Evolutionary conservation across 2,113 vertebrate species (phyloP), one percentile per base, ranked within the genome.

Genomic region (Actenoides lindsayi): DNA sequence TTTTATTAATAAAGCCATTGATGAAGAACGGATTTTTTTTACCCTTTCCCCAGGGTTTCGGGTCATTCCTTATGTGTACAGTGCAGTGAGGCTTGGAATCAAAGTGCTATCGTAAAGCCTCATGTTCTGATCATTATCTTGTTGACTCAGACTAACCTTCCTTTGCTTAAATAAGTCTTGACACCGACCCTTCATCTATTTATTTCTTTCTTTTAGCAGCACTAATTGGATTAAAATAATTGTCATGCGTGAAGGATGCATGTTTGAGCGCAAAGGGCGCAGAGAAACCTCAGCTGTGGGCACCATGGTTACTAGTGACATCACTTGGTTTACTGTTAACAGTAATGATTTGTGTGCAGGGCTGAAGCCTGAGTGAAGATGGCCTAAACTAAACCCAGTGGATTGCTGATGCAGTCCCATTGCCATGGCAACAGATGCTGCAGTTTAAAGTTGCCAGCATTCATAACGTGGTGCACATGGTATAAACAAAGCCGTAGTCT

Each of bases 271-370:
- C 96, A 92, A 83, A 98, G 97, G 97, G 88, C 93, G 69, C 51
- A 7, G 3, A 50, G 75, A 56, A 83, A 39, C 69, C 90, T 96
- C 65, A 14, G 73, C 95, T 94, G 80, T 70, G 95, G 93, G 97
- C 95, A 82, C 98, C 94, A 97, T 98, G 98, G 98, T 97, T 98
- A 98, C 98, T 88, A 27, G 80, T 98, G 98, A 98, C 98, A 98
- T 98, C 98, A 97, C 81, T 93, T 93, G 95, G 79, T 92, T 56
- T 96, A 97, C 97, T 96, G 85, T 95, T 97, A 96, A 93, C 68
- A 37, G 53, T 95, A 97, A 95, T 95, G 96, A 97, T 97, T 94
- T 94, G 90, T 93, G 98, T 93, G 94, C 95, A 69, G 90, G 37
- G 11, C 71, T 57, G 75, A 94, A 98, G 92, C 97, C 98, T 96